Evolutionary conservation across 2,888 invertebrate genomes (phyloP).

Genomic region (Nineta flava): DNA sequence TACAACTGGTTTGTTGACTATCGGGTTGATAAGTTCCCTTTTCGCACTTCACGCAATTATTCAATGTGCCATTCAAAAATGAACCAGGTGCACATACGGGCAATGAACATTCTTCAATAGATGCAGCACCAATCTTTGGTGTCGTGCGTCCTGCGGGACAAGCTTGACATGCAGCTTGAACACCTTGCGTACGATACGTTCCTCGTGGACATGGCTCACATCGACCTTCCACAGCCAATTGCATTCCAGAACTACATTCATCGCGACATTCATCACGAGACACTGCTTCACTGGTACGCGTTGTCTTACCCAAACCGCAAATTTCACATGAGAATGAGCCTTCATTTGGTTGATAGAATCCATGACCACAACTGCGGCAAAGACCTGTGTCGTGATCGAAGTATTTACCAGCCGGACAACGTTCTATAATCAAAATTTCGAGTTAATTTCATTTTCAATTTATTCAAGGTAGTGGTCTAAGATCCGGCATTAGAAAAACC

Average conservation of each 20-base stretch:
- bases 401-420: slow-evolving; percentile 87
- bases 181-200: slow-evolving; percentile 69
- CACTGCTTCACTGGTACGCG: slow-evolving; percentile 76
- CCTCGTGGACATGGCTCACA: slow-evolving; percentile 88
- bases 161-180: slow-evolving; percentile 72
- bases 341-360: slow-evolving; percentile 82
- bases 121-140: slow-evolving; percentile 64
- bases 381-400: slow-evolving; percentile 78
- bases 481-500: background rate
- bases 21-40: slow-evolving; percentile 84
- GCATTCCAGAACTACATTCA: slow-evolving; percentile 76
- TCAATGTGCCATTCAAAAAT: slow-evolving; percentile 71
- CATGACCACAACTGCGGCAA: slow-evolving; percentile 85
- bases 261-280: slow-evolving; percentile 78
- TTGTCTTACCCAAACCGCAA: slow-evolving; percentile 84
- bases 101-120: slow-evolving; percentile 80
- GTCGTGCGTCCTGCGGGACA: slow-evolving; percentile 88
- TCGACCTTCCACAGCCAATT: slow-evolving; percentile 71
- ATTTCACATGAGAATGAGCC: slow-evolving; percentile 79
- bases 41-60: slow-evolving; percentile 73
- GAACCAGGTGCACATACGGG: slow-evolving; percentile 76
- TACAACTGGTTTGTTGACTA: slow-evolving; percentile 71
- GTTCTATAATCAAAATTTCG: slow-evolving; percentile 35
- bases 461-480: background rate
- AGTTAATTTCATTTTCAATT: too few relatives aligned